Base-by-base conservation (phyloP, 2,113 vertebrate genomes). In the Aegithalos caudatus region DNA sequence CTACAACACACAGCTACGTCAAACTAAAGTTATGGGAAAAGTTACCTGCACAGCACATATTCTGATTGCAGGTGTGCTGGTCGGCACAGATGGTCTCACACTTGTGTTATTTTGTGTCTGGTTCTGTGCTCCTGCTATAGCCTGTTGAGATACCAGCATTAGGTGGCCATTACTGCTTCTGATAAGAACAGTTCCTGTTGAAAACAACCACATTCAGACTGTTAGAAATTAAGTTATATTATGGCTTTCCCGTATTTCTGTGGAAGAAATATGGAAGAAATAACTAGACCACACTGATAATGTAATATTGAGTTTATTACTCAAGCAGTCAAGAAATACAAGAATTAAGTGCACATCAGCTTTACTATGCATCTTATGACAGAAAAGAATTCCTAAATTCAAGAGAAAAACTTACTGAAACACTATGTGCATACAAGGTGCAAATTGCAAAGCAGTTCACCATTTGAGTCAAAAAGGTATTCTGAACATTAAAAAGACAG, bases 81-180 rank as follows among this genome's bases (percentile, higher is more conserved):
- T 42, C 1, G 96, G 84, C 62, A 94, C 67, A 72, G 97, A 60
- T 20, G 96, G 81, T 82, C 97, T 98, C 71, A 97, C 33, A n/a
- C 27, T 93, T 54, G 97, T 64, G 67, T 97, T 97, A 60, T 91
- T 98, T 86, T 95, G 91, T 20, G 96, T 86, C 66, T 99, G 98
- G 33, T 94, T 95, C 94, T 97, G 97, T 4, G 98, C 92, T 96
- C 96, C 97, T 66, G 98, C 97, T 97, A 99, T 92, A 81, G 98
- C 98, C 98, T 99, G 99, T 94, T 99, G 99, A 88, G 99, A 99
- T 10, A 99, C 98, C 78, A 99, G 97, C 98, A 99, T 99, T 87
- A 99, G 98, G 76, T 99, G 99, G 64, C 99, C 99, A 95, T 92
- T 98, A 88, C 98, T 98, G 95, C 99, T 99, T 96, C 98, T 98